Evolutionary conservation across 2,113 vertebrate species (phyloP).

Genomic region (Ammodytes dubius): DNA sequence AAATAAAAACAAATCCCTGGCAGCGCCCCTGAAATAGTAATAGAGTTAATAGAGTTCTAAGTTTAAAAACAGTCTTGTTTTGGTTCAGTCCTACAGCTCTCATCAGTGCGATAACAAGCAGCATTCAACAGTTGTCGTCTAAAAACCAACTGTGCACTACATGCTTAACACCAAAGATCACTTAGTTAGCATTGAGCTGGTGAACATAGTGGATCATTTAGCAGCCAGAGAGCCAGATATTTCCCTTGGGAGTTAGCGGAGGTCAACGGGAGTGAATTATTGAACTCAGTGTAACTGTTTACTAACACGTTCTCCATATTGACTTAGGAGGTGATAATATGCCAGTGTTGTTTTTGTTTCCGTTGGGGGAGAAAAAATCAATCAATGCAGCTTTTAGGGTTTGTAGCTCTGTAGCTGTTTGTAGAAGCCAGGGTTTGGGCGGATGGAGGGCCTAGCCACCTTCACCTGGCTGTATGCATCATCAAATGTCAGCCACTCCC

Average conservation of each 20-base stretch:
- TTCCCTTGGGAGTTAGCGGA: too few species aligned
- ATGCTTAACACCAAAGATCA: not conserved
- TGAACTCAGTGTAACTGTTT: too few species aligned
- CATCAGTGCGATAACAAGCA: not conserved
- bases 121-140: too few species aligned
- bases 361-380: not conserved
- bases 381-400: slow-evolving; percentile 44
- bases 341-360: not conserved
- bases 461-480: slow-evolving; percentile 91
- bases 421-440: slow-evolving; percentile 93
- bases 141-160: not conserved
- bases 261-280: too few species aligned
- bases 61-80: not conserved
- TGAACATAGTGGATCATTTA: not conserved
- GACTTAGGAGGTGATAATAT: not conserved
- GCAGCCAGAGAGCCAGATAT: not conserved
- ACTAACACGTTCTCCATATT: too few species aligned
- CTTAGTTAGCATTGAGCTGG: not conserved
- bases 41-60: not conserved
- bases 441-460: slow-evolving; percentile 87
- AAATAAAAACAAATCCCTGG: too few species aligned
- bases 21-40: too few species aligned
- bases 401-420: slow-evolving; percentile 90
- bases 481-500: slow-evolving; percentile 88
- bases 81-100: not conserved